Evolutionary conservation across 1,140 invertebrate genomes (phyloP), one percentile per base, ranked within the genome.

Genomic region (Drosophila bocki): DNA sequence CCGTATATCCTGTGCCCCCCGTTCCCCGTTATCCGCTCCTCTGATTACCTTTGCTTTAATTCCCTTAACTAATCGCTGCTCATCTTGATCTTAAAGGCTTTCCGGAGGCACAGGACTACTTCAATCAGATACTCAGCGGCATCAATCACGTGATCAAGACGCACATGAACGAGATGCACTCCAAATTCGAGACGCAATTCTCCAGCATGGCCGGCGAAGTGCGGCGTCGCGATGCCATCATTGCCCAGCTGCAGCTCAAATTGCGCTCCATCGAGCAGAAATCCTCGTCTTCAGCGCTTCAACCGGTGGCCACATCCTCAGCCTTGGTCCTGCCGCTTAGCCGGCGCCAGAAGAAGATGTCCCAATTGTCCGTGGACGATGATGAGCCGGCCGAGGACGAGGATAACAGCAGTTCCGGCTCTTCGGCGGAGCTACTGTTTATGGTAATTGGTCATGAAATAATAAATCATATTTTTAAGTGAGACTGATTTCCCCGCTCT

Each of bases 121-220:
- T 97, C 84, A 95, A 95, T 35, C 96, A 96, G 80, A 94, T 97
- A 41, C 93, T 97, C 35, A 91, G 94, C 68, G 96, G 96, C 45
- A 96, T 97, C 51, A 96, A 96, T 85, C 94, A 96, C 82, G 95
- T 97, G 26, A 96, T 97, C 88, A 96, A 96, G 91, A 94, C 94
- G 15, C 95, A 96, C 91, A 93, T 96, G 76, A 94, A 95, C 72
- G 95, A 95, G 42, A 94, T 96, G 61, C 95, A 95, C 93, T 94
- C 94, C 68, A 95, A 95, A 88, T 95, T 95, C 93, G 94, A 95
- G 84, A 94, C 94, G 35, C 95, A 96, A 45, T 96, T 97, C 83
- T 94, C 94, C 19, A 95, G 94, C 45, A 93, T 98, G 81, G 96
- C 97, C 92, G 93, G 95, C 42, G 97, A 97, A 93, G 95, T 97